Percentiles rank a stretch among this genome's conserved stretches.
Evolutionary conservation across 2,797 vertebrate species (phyloP).

Genomic region (Orientallactaga sibirica): DNA sequence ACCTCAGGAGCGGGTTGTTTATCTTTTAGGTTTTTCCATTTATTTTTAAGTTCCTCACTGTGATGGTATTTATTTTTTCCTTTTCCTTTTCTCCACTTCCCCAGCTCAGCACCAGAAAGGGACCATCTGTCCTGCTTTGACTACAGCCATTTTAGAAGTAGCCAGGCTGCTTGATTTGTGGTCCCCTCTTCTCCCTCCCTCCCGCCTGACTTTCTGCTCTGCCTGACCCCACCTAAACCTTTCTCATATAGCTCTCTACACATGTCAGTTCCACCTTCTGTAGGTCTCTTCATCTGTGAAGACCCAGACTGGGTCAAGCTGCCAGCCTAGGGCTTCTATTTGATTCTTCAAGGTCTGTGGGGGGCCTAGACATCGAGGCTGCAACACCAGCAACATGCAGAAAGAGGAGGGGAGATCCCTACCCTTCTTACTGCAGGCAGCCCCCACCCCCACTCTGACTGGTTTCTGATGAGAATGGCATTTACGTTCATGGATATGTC

Average conservation of each 20-base stretch:
- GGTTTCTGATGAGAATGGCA: slow-evolving; percentile 61
- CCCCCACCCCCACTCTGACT: neutral
- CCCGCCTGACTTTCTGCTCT: slow-evolving; percentile 23
- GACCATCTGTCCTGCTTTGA: slow-evolving; percentile 80
- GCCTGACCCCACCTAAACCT: neutral
- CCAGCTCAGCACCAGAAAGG: slow-evolving; percentile 63
- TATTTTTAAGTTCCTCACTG: slow-evolving; percentile 82
- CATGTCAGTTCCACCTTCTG: neutral
- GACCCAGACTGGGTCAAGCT: neutral
- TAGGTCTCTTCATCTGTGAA: neutral
- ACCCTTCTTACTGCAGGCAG: neutral
- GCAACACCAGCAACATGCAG: neutral
- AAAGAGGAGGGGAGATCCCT: neutral
- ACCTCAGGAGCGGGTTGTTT: slow-evolving; percentile 75
- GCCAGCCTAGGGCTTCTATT: neutral
- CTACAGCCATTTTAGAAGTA: slow-evolving; percentile 75
- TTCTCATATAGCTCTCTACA: neutral
- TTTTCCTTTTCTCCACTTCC: slow-evolving; percentile 76
- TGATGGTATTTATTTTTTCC: slow-evolving; percentile 77
- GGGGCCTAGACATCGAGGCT: neutral
- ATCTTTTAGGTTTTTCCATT: slow-evolving; percentile 74
- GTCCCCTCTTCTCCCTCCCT: neutral
- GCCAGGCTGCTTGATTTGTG: slow-evolving; percentile 36
- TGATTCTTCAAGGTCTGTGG: neutral
- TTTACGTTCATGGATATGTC: slow-evolving; percentile 41